These are phyloP conservation scores for Pteropus alecto DNA, from an alignment of 2,113 vertebrate species.

Conservation along the genomic window DNA sequence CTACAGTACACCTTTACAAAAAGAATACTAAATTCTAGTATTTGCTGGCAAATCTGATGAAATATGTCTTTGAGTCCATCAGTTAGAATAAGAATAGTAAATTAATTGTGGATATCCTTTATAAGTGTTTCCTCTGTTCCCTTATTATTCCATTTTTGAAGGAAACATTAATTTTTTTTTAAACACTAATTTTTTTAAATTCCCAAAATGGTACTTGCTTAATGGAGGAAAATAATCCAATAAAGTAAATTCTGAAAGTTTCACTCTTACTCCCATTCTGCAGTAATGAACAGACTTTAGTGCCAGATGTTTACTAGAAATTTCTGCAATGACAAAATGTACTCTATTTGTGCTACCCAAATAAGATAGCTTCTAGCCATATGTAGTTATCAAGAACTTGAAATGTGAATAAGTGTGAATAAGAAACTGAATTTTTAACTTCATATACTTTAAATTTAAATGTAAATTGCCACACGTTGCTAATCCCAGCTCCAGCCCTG, in stretches of 20 bases:
- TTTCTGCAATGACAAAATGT: not conserved
- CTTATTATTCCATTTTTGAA: slow-evolving; percentile 11
- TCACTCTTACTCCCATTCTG: not conserved
- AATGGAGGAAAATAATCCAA: not conserved
- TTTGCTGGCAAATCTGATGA: not conserved
- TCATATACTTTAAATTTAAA: not conserved
- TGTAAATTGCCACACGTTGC: not conserved
- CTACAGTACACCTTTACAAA: not conserved
- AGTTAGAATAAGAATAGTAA: slow-evolving; percentile 2
- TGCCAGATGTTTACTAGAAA: not conserved
- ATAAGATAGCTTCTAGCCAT: not conserved
- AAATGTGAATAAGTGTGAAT: not conserved
- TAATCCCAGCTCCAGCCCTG: not conserved
- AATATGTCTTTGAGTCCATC: not conserved
- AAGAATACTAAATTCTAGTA: not conserved
- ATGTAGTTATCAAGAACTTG: not conserved
- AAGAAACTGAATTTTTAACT: not conserved
- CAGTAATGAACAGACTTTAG: not conserved
- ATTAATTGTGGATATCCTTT: not conserved
- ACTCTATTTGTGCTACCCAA: not conserved
- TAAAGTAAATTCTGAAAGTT: not conserved
- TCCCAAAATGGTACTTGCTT: not conserved
- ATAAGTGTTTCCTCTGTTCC: not conserved
- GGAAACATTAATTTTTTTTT: not conserved
- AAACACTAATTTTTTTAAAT: not conserved